Conservation (phyloP, 2,888 invertebrate species). For the Chaetogeoica ovagalla region DNA sequence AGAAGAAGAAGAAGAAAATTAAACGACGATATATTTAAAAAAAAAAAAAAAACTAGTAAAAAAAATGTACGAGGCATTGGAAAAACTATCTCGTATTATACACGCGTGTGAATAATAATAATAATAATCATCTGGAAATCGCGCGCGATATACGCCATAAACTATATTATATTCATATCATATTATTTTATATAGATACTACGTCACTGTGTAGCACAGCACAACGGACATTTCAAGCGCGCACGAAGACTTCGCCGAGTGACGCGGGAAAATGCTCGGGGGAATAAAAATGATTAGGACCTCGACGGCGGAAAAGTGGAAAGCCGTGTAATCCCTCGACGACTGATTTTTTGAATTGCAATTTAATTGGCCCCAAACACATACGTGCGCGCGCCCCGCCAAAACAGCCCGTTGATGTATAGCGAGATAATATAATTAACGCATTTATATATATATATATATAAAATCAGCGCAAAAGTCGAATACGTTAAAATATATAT, state of each 20-base stretch:
- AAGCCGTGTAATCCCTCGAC: constrained; percentile 46
- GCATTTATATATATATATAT: no score
- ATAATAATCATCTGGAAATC: no score
- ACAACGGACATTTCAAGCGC: neutral
- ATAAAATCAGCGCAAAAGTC: no score
- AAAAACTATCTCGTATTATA: no score
- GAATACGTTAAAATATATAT: no score
- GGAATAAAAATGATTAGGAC: constrained; percentile 32
- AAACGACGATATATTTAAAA: no score
- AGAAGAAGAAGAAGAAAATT: no score
- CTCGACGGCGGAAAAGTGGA: constrained; percentile 45
- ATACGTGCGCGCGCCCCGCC: neutral
- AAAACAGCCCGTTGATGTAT: neutral
- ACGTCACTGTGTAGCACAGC: constrained; percentile 31
- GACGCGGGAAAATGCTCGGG: constrained; percentile 35
- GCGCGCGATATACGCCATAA: no score
- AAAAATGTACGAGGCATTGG: no score
- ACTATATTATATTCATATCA: no score
- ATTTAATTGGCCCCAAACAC: constrained; percentile 29
- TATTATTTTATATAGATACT: constrained; percentile 10
- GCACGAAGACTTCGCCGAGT: constrained; percentile 9
- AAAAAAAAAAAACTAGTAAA: no score
- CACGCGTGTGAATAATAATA: no score
- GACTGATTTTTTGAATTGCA: constrained; percentile 44
- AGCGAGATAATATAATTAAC: neutral